Evolutionary conservation across 2,797 vertebrate species (phyloP).

Genomic region (Acestrorhynchus altus): DNA sequence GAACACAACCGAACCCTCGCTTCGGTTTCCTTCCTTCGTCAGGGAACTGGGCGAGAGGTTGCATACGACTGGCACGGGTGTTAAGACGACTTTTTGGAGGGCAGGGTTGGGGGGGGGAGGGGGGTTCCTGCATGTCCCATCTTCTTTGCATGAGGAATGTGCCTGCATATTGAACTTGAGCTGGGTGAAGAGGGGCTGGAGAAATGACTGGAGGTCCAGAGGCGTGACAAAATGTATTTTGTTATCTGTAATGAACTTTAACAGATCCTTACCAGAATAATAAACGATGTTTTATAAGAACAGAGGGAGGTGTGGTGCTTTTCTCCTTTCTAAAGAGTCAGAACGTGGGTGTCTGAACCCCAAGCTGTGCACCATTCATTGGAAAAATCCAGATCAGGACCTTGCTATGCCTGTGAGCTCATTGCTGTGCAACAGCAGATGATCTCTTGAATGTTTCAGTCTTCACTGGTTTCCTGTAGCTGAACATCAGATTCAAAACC

Average conservation of each 20-base stretch:
- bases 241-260: slow-evolving; percentile 75
- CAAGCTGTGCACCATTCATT: too few species aligned
- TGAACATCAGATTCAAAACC: too few species aligned
- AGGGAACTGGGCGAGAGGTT: slow-evolving; percentile 31
- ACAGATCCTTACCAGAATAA: slow-evolving; percentile 68
- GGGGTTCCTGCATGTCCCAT: slow-evolving; percentile 76
- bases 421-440: too few species aligned
- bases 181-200: slow-evolving; percentile 34
- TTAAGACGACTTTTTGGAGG: slow-evolving; percentile 16
- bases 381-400: too few species aligned
- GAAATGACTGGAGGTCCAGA: slow-evolving; percentile 50
- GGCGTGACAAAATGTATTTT: slow-evolving; percentile 75
- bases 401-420: too few species aligned
- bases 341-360: too few species aligned
- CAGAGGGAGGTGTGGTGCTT: slow-evolving; percentile 57
- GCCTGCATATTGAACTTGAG: slow-evolving; percentile 71
- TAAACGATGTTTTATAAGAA: slow-evolving; percentile 80
- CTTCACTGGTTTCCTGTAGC: too few species aligned
- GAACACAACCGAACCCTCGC: too few species aligned
- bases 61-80: slow-evolving; percentile 9
- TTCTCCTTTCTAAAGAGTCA: too few species aligned
- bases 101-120: not conserved
- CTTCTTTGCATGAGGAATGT: slow-evolving; percentile 81
- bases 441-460: too few species aligned
- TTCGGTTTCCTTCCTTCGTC: slow-evolving; percentile 68